Conservation (phyloP, 2,113 vertebrate genomes). For the Notothenia rossii region DNA sequence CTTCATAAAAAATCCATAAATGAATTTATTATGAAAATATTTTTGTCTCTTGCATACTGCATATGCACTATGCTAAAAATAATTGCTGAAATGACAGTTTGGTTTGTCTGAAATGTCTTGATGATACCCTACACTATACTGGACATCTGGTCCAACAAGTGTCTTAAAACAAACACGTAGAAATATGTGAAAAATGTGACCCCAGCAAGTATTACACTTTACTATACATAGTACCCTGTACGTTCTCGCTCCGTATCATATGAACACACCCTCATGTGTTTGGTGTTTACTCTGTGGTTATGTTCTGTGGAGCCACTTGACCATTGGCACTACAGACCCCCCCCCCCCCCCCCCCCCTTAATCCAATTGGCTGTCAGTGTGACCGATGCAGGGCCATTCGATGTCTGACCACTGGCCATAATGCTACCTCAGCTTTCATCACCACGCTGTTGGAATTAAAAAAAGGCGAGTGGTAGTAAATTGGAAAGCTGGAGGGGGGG, state of each 20-base stretch:
- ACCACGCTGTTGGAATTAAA: conserved; percentile 69
- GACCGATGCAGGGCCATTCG: conserved; percentile 65
- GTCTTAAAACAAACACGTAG: conserved; percentile 30
- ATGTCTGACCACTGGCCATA: conserved; percentile 58
- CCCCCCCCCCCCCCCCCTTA: conserved; percentile 14
- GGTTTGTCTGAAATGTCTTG: not conserved
- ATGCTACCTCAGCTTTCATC: conserved; percentile 73
- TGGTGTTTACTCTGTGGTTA: conserved; percentile 24
- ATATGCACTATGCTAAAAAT: not conserved
- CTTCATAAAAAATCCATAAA: too few species aligned
- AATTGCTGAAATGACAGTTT: not conserved
- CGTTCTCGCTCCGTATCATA: conserved; percentile 4
- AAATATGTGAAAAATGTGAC: conserved; percentile 31
- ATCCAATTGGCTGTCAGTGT: conserved; percentile 54
- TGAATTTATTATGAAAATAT: too few species aligned
- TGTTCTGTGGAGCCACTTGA: conserved; percentile 9
- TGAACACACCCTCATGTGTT: conserved; percentile 33
- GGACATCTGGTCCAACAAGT: conserved; percentile 42
- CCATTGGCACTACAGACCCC: too few species aligned
- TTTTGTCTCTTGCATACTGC: too few species aligned
- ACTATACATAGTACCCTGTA: conserved; percentile 19
- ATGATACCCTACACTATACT: conserved; percentile 17
- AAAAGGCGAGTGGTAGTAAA: conserved; percentile 65
- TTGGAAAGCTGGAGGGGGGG: conserved; percentile 44
- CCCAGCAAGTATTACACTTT: not conserved